These are phyloP conservation scores for Epinotia brunnichana DNA, from an alignment of 2,888 invertebrate species.

Conservation along the genomic window DNA sequence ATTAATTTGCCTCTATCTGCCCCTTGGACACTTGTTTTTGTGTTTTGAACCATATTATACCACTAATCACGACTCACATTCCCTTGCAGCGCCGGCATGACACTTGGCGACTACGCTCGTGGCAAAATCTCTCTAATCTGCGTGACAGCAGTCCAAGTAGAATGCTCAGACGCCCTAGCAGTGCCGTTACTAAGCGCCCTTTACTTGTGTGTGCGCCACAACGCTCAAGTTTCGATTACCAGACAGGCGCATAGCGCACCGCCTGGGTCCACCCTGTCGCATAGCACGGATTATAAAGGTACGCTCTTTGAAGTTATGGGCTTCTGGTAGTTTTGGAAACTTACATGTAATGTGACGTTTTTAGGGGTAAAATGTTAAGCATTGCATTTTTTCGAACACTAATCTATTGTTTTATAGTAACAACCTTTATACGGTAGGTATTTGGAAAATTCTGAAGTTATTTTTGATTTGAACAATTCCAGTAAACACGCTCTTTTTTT, in stretches of 20 bases:
- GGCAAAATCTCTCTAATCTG: conserved; percentile 71
- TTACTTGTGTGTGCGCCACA: conserved; percentile 76
- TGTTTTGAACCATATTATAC: conserved; percentile 5
- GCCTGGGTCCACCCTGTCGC: conserved; percentile 56
- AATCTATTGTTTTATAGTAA: no score
- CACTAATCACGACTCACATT: background rate
- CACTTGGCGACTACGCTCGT: conserved; percentile 70
- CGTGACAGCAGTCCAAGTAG: conserved; percentile 77
- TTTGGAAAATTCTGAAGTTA: background rate
- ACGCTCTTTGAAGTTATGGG: conserved; percentile 20
- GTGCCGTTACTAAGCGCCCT: conserved; percentile 76
- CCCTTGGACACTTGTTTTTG: no score
- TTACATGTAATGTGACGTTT: background rate
- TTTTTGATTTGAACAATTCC: conserved; percentile 45
- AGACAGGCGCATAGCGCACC: conserved; percentile 53
- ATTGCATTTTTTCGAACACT: no score
- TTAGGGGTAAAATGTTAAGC: background rate
- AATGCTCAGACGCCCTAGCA: conserved; percentile 69
- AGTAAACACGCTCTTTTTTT: conserved; percentile 58
- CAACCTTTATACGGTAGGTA: background rate
- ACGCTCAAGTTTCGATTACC: conserved; percentile 53
- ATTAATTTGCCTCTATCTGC: no score
- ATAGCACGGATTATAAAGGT: conserved; percentile 65
- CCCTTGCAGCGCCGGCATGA: conserved; percentile 66
- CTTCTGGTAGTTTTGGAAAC: conserved; percentile 20